These are phyloP conservation scores for Galeopsomyia nigrocyanea DNA, from an alignment of 2,888 invertebrate species.

Conservation along the genomic window DNA sequence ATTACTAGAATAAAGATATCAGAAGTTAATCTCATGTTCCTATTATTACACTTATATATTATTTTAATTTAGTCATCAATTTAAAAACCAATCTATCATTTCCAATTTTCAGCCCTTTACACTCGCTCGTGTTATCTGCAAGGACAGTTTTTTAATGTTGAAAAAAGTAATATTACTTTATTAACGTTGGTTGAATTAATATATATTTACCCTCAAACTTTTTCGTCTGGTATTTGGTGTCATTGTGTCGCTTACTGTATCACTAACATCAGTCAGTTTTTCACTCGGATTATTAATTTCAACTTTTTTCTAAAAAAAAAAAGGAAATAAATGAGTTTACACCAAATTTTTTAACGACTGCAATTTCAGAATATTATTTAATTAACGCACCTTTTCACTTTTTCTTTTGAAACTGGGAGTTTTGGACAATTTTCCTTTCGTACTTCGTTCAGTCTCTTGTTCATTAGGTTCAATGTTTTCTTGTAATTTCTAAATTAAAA, in stretches of 20 bases:
- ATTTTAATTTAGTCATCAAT: constrained; percentile 23
- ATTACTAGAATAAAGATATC: not conserved
- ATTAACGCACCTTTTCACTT: constrained; percentile 12
- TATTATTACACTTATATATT: not conserved
- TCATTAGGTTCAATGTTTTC: constrained; percentile 22
- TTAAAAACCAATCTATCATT: constrained; percentile 10
- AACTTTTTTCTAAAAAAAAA: constrained; percentile 7
- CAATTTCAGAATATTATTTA: not conserved
- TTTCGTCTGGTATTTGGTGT: constrained; percentile 28
- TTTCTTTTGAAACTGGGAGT: constrained; percentile 1
- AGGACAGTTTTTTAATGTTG: not conserved
- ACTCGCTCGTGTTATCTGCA: constrained; percentile 27
- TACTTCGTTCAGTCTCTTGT: constrained; percentile 1
- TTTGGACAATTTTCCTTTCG: not conserved
- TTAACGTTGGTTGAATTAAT: constrained; percentile 1
- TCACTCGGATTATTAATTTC: constrained; percentile 6
- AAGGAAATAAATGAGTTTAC: not conserved
- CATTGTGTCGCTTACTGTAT: constrained; percentile 2
- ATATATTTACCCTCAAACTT: constrained; percentile 32
- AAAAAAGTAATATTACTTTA: not conserved
- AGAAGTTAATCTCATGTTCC: constrained; percentile 20
- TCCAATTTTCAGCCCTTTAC: constrained; percentile 18
- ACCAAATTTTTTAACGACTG: not conserved
- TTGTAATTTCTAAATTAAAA: constrained; percentile 17
- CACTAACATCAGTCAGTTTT: constrained; percentile 5